Conservation (phyloP, 2,797 vertebrate genomes). For the Discoglossus pictus region DNA sequence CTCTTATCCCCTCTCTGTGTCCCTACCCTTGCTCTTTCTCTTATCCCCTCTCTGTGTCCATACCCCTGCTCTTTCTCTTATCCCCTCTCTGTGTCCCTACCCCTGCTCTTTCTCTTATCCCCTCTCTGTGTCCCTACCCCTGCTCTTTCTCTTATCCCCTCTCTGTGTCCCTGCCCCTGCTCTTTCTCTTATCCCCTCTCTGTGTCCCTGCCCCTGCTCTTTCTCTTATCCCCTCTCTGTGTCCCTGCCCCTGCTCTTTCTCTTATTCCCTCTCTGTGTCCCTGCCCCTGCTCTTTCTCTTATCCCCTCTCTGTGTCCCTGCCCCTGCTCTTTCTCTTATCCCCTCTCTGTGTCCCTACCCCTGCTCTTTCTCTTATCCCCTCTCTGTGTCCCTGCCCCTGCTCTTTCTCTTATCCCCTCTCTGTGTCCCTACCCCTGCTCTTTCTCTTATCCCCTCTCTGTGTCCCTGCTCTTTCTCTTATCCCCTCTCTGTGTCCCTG, state of each 20-base stretch:
- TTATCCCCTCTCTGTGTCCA: neutral
- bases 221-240: constrained; percentile 10
- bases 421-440: neutral
- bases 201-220: neutral
- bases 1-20: constrained; percentile 14
- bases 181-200: neutral
- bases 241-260: neutral
- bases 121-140: constrained; percentile 1
- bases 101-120: neutral
- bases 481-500: neutral
- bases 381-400: too few species aligned
- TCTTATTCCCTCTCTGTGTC: neutral
- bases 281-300: too few species aligned
- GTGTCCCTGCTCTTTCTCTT: neutral
- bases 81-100: neutral
- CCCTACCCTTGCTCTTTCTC: neutral
- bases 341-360: constrained; percentile 5
- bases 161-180: too few species aligned
- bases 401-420: neutral
- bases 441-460: constrained; percentile 10
- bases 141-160: neutral
- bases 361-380: neutral
- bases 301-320: neutral
- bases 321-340: neutral
- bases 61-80: neutral